phyloP scores from a whole-genome alignment of 2,797 vertebrate genomes.

The Syngnathus acus region DNA sequence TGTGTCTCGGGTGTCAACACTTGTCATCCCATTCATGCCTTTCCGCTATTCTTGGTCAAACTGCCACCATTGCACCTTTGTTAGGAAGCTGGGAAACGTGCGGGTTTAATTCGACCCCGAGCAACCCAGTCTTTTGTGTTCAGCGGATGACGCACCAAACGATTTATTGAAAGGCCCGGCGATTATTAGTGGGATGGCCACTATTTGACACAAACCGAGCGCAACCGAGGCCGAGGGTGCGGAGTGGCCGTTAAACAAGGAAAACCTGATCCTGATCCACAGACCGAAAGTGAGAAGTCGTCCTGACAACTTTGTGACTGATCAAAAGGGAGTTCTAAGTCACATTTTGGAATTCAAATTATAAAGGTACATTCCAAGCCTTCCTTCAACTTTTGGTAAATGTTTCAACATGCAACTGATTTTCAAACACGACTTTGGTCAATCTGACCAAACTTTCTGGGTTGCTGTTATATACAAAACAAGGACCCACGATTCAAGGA shows the following conservation, averaged over 20 bases:
- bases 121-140: background rate
- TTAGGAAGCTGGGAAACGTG: background rate
- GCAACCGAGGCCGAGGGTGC: slow-evolving; percentile 1
- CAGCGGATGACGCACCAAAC: background rate
- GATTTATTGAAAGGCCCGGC: background rate
- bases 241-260: slow-evolving; percentile 33
- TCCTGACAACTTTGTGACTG: background rate
- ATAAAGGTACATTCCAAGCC: no score
- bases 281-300: background rate
- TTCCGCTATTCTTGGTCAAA: background rate
- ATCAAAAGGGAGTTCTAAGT: background rate
- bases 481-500: no score
- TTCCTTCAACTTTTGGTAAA: no score
- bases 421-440: no score
- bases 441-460: no score
- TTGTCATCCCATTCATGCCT: background rate
- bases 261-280: slow-evolving; percentile 48
- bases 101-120: background rate
- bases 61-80: background rate
- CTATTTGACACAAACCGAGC: background rate
- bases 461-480: no score
- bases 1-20: background rate
- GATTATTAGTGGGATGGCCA: background rate
- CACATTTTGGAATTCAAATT: background rate
- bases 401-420: no score